Conservation (phyloP, 2,888 invertebrate genomes). For the Cepaea hortensis region DNA sequence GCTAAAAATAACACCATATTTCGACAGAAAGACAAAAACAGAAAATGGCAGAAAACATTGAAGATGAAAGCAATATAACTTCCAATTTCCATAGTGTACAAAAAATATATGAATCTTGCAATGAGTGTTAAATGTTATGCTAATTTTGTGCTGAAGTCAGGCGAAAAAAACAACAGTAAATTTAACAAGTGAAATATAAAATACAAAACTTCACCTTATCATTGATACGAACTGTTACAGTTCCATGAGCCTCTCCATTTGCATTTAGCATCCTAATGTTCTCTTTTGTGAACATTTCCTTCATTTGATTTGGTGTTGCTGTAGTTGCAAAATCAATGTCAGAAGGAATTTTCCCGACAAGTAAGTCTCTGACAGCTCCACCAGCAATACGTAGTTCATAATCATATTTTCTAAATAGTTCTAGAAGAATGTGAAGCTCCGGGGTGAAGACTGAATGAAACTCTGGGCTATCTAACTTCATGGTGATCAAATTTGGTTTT, state of each 20-base stretch:
- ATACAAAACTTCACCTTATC: slow-evolving; percentile 83
- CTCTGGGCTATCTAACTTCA: slow-evolving; percentile 70
- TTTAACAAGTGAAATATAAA: background rate
- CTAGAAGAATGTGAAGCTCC: slow-evolving; percentile 84
- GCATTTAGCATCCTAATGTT: slow-evolving; percentile 92
- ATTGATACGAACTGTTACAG: slow-evolving; percentile 95
- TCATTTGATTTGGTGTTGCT: slow-evolving; percentile 97
- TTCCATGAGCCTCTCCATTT: slow-evolving; percentile 81
- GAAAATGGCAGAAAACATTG: too few relatives aligned
- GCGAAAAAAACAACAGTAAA: too few relatives aligned
- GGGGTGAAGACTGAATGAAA: slow-evolving; percentile 82
- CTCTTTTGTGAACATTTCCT: slow-evolving; percentile 90
- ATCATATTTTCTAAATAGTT: slow-evolving; percentile 84
- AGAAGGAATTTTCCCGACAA: slow-evolving; percentile 76
- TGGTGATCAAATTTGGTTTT: slow-evolving; percentile 57
- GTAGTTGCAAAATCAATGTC: slow-evolving; percentile 98
- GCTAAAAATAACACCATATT: too few relatives aligned
- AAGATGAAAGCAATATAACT: too few relatives aligned
- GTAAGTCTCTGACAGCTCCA: slow-evolving; percentile 89
- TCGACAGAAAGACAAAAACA: too few relatives aligned
- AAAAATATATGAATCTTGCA: too few relatives aligned
- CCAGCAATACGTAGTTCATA: slow-evolving; percentile 94
- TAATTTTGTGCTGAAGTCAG: too few relatives aligned
- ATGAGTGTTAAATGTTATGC: too few relatives aligned
- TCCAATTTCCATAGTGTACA: too few relatives aligned